Percentiles rank a stretch among this genome's conserved stretches.
phyloP scores from a whole-genome alignment of 2,888 invertebrate genomes.

The Punctoribates punctum region DNA sequence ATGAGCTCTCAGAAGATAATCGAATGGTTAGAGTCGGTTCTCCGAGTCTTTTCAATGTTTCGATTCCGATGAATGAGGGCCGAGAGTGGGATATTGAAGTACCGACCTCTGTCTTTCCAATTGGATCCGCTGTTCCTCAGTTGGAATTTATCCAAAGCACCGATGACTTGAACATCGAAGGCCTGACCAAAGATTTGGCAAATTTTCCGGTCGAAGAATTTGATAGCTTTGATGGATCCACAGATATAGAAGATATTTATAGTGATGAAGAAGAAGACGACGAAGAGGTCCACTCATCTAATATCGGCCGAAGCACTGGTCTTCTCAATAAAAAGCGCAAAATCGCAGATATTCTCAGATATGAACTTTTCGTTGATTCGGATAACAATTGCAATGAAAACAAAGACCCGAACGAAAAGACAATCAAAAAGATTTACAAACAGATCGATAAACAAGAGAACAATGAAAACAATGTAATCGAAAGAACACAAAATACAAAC shows the following conservation, averaged over 20 bases:
- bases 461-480: neutral
- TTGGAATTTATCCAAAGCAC: constrained; percentile 48
- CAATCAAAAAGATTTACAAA: neutral
- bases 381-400: neutral
- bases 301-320: neutral
- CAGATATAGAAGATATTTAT: constrained; percentile 29
- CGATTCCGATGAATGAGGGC: neutral
- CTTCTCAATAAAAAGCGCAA: neutral
- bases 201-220: constrained; percentile 47
- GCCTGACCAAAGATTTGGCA: constrained; percentile 49
- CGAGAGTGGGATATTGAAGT: constrained; percentile 44
- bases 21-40: constrained; percentile 9
- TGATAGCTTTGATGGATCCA: constrained; percentile 47
- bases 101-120: constrained; percentile 33
- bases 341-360: constrained; percentile 29
- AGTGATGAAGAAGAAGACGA: constrained; percentile 49
- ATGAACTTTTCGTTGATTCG: constrained; percentile 37
- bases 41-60: constrained; percentile 12
- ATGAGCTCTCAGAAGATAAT: constrained; percentile 26
- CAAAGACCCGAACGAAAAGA: constrained; percentile 19
- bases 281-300: constrained; percentile 27
- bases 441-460: neutral
- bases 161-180: constrained; percentile 49
- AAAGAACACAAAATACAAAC: neutral
- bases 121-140: constrained; percentile 46